These are phyloP conservation scores for Mirounga angustirostris DNA, from an alignment of 2,113 vertebrate species.

Conservation along the genomic window DNA sequence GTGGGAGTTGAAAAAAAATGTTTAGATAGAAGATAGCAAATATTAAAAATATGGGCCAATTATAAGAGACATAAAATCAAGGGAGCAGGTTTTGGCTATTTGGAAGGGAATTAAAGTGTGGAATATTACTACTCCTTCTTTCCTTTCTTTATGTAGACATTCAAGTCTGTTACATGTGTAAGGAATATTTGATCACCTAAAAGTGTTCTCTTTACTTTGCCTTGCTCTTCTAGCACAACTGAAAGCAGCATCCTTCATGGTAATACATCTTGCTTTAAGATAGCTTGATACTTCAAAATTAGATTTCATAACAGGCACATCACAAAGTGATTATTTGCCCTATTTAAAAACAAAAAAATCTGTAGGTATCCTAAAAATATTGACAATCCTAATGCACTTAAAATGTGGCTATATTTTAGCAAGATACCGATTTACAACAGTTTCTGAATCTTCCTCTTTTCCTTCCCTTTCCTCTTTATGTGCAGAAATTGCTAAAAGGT, in stretches of 20 bases:
- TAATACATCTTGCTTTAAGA: background rate
- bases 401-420: background rate
- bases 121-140: background rate
- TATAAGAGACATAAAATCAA: background rate
- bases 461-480: background rate
- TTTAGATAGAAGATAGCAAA: background rate
- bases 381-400: background rate
- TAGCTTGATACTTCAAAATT: background rate
- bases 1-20: background rate
- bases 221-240: background rate
- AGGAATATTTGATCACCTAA: background rate
- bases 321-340: background rate
- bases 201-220: background rate
- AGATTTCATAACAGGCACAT: background rate
- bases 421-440: background rate
- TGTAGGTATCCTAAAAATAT: background rate
- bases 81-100: background rate
- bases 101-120: background rate
- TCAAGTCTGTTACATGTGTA: background rate
- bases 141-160: background rate
- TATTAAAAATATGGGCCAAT: background rate
- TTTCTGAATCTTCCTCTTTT: background rate
- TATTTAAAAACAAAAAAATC: constrained; percentile 28
- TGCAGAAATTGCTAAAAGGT: background rate
- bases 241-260: background rate